These are phyloP conservation scores for Anthophora plumipes DNA, from an alignment of 2,888 invertebrate genomes.

Conservation along the genomic window DNA sequence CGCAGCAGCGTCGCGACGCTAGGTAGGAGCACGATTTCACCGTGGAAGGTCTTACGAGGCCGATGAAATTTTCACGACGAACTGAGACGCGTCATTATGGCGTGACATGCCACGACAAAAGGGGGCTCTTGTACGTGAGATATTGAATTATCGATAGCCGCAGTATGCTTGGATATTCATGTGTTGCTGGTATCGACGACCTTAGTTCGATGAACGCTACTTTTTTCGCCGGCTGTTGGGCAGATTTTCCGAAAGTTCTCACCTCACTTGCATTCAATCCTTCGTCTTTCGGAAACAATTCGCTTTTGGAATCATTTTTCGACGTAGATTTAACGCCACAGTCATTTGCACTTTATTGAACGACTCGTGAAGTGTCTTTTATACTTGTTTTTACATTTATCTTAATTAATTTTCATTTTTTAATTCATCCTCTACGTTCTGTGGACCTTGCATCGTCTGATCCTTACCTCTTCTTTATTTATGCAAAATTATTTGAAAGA, in stretches of 20 bases:
- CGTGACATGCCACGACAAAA: slow-evolving; percentile 75
- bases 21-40: slow-evolving; percentile 11
- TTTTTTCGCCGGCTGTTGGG: slow-evolving; percentile 27
- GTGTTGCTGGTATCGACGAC: slow-evolving; percentile 73
- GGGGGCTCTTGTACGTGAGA: slow-evolving; percentile 72
- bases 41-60: slow-evolving; percentile 59
- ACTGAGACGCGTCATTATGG: slow-evolving; percentile 70
- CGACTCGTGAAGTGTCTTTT: no score
- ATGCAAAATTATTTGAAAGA: no score
- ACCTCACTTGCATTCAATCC: background rate
- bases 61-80: slow-evolving; percentile 71
- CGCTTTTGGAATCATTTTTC: no score
- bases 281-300: background rate
- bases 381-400: no score
- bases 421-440: no score
- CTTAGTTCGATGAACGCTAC: slow-evolving; percentile 41
- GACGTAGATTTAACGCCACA: background rate
- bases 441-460: no score
- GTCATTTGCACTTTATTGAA: no score
- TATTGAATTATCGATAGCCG: slow-evolving; percentile 82
- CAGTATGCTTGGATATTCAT: slow-evolving; percentile 77
- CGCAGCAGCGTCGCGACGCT: background rate
- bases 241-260: slow-evolving; percentile 3
- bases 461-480: no score
- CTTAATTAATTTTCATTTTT: no score